A percentile compares a stretch with the other conserved stretches of the same genome.
Evolutionary conservation across 2,113 vertebrate species (phyloP).

Genomic region (Leptobrachium leishanense): DNA sequence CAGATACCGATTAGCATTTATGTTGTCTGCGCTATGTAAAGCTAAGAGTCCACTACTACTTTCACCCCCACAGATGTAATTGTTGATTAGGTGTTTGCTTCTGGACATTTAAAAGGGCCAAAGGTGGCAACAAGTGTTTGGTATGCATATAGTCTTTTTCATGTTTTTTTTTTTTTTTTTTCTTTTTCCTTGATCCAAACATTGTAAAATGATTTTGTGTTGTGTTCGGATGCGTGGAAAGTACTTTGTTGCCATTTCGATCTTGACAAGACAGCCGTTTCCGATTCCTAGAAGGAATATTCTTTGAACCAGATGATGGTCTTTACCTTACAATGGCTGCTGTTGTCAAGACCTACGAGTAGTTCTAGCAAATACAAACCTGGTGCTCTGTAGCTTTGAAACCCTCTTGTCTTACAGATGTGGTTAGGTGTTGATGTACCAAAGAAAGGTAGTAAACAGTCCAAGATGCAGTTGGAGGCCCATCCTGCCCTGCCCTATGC

Average conservation of each 20-base stretch:
- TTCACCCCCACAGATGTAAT: constrained; percentile 62
- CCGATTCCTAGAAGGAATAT: constrained; percentile 57
- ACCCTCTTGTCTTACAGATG: constrained; percentile 87
- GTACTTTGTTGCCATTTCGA: constrained; percentile 35
- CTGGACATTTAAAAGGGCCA: constrained; percentile 69
- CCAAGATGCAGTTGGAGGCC: constrained; percentile 83
- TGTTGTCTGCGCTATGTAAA: too few relatives aligned
- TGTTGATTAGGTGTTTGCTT: constrained; percentile 54
- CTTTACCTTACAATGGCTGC: constrained; percentile 70
- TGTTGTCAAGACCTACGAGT: constrained; percentile 66
- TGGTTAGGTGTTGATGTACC: constrained; percentile 86
- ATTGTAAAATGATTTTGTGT: background rate
- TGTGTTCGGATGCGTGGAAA: constrained; percentile 48
- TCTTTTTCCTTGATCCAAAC: constrained; percentile 6
- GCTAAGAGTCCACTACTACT: constrained; percentile 70
- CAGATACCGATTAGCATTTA: too few relatives aligned
- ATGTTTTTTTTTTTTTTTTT: background rate
- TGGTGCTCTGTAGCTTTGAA: constrained; percentile 80
- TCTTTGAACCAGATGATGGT: constrained; percentile 49
- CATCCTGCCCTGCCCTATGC: constrained; percentile 87
- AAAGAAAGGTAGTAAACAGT: constrained; percentile 83
- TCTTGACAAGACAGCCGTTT: constrained; percentile 73
- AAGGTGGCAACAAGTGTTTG: constrained; percentile 51
- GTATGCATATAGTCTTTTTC: too few relatives aligned
- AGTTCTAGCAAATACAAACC: constrained; percentile 71